Conservation (phyloP, 2,888 invertebrate genomes). For the Epinotia demarniana region DNA sequence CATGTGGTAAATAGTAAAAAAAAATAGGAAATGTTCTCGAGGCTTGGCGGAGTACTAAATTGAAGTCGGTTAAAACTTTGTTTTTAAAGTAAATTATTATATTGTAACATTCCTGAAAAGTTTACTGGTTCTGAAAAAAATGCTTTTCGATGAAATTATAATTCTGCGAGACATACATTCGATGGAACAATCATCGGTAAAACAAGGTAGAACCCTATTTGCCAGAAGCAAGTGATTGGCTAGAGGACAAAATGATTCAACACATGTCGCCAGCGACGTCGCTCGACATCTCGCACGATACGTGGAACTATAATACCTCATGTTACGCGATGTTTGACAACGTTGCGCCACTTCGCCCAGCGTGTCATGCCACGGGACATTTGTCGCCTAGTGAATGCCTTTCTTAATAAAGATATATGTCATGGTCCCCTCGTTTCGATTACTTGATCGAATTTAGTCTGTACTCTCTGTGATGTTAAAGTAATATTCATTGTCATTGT, state of each 20-base stretch:
- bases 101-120: too few relatives aligned
- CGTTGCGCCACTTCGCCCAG: too few relatives aligned
- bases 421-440: constrained; percentile 32
- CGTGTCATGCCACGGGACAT: not conserved
- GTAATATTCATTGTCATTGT: constrained; percentile 30
- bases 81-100: too few relatives aligned
- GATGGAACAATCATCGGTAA: too few relatives aligned
- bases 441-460: constrained; percentile 5
- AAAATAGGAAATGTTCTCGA: too few relatives aligned
- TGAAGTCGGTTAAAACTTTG: too few relatives aligned
- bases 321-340: not conserved
- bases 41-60: too few relatives aligned
- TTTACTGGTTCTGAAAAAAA: too few relatives aligned
- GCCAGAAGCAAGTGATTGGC: not conserved
- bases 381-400: not conserved
- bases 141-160: too few relatives aligned
- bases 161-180: too few relatives aligned
- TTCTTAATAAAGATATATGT: constrained; percentile 49
- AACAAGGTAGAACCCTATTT: too few relatives aligned
- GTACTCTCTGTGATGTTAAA: constrained; percentile 11
- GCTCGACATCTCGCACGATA: not conserved
- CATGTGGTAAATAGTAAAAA: too few relatives aligned
- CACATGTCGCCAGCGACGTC: not conserved
- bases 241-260: not conserved
- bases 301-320: not conserved